These are phyloP conservation scores for Mohoua ochrocephala DNA, from an alignment of 2,113 vertebrate species.

Conservation along the genomic window DNA sequence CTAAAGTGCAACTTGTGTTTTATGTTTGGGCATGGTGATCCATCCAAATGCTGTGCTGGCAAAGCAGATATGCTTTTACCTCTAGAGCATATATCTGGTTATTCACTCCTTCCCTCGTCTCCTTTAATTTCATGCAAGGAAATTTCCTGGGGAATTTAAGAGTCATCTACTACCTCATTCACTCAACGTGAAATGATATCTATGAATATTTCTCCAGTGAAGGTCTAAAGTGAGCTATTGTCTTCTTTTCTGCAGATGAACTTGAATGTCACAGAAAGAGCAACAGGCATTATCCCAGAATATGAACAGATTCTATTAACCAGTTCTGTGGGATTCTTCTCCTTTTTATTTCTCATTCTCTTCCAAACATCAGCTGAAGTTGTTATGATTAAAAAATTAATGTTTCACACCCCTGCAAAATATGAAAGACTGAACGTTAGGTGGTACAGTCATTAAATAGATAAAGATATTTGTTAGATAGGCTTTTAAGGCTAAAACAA, in stretches of 20 bases:
- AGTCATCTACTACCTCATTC: background rate
- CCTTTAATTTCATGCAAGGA: background rate
- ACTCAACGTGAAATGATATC: background rate
- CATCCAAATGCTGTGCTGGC: background rate
- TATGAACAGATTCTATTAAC: background rate
- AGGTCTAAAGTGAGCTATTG: background rate
- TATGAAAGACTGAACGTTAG: background rate
- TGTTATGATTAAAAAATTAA: background rate
- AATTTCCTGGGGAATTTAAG: background rate
- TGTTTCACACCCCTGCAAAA: background rate
- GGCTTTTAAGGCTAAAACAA: background rate
- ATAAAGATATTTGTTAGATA: background rate
- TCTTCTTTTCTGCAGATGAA: background rate
- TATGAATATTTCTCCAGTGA: background rate
- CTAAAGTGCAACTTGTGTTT: background rate
- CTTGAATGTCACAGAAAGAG: background rate
- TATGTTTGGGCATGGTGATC: background rate
- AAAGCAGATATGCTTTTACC: background rate
- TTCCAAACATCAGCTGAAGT: background rate
- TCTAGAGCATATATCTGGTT: background rate
- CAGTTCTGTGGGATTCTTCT: background rate
- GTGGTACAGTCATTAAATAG: background rate
- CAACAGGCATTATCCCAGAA: background rate
- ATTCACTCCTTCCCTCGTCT: background rate
- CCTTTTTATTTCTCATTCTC: background rate